Base-by-base conservation (phyloP, 2,888 invertebrate genomes). In the Archips xylosteana region DNA sequence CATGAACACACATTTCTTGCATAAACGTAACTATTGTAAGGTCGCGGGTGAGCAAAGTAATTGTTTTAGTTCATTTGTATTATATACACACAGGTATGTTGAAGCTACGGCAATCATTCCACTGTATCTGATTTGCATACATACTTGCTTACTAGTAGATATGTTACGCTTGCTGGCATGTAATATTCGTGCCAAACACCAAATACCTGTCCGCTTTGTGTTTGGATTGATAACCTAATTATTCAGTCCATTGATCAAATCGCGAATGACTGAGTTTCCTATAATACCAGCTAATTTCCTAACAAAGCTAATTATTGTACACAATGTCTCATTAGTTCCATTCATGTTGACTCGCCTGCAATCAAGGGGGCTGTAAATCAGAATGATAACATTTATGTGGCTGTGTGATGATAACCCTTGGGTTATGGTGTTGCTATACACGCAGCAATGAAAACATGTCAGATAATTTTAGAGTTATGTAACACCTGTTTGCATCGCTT, bases 301-400 rank as follows among this genome's bases (percentile, higher is more conserved):
- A 65, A 69, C 65, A 69, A 54, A 65, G 64, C 74, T 74, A 74
- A 74, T 74, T 74, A 74, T 74, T 74, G 74, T 65, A 70, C 74
- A 74, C 74, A 74, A 61, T 74, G 64, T 74, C 74, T 74, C 69
- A 74, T 74, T 74, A 74, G 69, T 54, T 59, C 42, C 45, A 74
- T 74, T 70, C 67, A 73, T 68, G 74, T 74, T 74, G 59, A 64
- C 64, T 64, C 65, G 59, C 3, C 45, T 57, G 64, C 73, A 74
- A 74, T 74, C 73, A 74, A 68, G 47, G 60, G 51, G 54, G 65
- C 60, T 45, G 54, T 74, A 74, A 74, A 74, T 74, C 70, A 74
- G 42, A 13, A 54, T 65, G 74, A 70, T 65, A 70, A 70, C 64
- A 60, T 74, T 74, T 51, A 69, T 64, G 64, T 12, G 49, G 39